These are phyloP conservation scores for Pomacea maculata DNA, from an alignment of 1,140 invertebrate species.

Conservation along the genomic window DNA sequence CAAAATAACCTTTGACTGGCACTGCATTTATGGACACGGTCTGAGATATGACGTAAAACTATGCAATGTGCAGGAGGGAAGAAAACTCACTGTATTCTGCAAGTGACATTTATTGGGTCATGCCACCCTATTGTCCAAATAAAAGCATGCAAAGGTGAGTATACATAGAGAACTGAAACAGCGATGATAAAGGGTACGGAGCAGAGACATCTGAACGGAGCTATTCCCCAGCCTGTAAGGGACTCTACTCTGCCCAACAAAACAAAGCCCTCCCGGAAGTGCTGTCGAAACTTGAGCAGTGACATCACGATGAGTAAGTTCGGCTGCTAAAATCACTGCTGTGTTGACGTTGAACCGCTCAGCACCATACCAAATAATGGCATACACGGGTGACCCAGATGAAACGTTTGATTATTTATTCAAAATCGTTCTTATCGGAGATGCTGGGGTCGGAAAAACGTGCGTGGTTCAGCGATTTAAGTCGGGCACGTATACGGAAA, in stretches of 20 bases:
- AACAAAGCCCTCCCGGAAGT: constrained; percentile 16
- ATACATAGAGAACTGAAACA: no score
- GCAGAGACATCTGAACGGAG: no score
- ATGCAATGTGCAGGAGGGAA: no score
- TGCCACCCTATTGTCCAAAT: no score
- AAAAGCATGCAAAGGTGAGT: no score
- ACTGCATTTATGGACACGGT: no score
- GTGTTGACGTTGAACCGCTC: background rate
- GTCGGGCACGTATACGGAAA: constrained; percentile 90
- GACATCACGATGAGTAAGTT: constrained; percentile 14
- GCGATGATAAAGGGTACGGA: no score
- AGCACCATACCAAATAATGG: constrained; percentile 27
- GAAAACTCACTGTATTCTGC: no score
- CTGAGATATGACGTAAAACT: no score
- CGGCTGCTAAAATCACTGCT: background rate
- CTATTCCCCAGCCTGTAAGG: background rate
- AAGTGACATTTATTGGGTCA: no score
- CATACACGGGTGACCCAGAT: constrained; percentile 54
- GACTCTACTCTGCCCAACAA: constrained; percentile 8
- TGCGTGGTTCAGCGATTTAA: constrained; percentile 86
- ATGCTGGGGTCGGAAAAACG: constrained; percentile 65
- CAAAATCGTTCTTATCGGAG: constrained; percentile 66
- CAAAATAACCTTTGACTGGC: no score
- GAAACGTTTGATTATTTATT: constrained; percentile 65
- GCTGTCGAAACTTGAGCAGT: background rate